Evolutionary conservation across 2,888 invertebrate genomes (phyloP).

Genomic region (Cactoblastis cactorum): DNA sequence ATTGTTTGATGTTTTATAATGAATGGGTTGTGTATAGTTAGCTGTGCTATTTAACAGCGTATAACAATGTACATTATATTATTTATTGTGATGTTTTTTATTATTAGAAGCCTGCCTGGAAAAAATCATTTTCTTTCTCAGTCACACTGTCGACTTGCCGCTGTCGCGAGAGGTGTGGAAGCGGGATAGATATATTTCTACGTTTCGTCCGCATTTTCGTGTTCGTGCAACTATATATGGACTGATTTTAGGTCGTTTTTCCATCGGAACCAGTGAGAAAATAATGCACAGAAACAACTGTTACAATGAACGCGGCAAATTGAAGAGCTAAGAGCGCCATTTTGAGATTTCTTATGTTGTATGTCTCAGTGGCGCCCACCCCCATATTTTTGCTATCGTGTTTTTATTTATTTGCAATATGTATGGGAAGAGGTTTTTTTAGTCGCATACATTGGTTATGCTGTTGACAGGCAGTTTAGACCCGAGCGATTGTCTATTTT

Average conservation of each 20-base stretch:
- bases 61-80: slow-evolving; percentile 46
- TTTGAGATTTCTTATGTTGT: too few species aligned
- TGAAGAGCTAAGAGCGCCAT: too few species aligned
- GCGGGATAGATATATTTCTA: slow-evolving; percentile 19
- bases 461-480: neutral
- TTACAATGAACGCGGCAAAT: too few species aligned
- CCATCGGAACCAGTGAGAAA: slow-evolving; percentile 6
- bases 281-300: too few species aligned
- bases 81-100: slow-evolving; percentile 65
- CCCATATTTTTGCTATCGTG: too few species aligned
- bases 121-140: neutral
- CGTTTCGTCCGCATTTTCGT: slow-evolving; percentile 20
- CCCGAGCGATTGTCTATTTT: neutral
- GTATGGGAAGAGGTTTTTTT: neutral
- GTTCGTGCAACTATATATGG: slow-evolving; percentile 17
- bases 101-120: slow-evolving; percentile 5
- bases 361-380: too few species aligned
- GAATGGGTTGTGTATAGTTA: slow-evolving; percentile 56
- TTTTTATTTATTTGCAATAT: slow-evolving; percentile 2
- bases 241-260: slow-evolving; percentile 16
- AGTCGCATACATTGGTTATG: neutral
- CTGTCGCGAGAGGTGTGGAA: slow-evolving; percentile 12
- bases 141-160: neutral
- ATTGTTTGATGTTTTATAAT: slow-evolving; percentile 27
- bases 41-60: slow-evolving; percentile 34